Evolutionary conservation across 2,888 invertebrate genomes (phyloP), one percentile per base, ranked within the genome.

Genomic region (Phaonia tiefii): DNA sequence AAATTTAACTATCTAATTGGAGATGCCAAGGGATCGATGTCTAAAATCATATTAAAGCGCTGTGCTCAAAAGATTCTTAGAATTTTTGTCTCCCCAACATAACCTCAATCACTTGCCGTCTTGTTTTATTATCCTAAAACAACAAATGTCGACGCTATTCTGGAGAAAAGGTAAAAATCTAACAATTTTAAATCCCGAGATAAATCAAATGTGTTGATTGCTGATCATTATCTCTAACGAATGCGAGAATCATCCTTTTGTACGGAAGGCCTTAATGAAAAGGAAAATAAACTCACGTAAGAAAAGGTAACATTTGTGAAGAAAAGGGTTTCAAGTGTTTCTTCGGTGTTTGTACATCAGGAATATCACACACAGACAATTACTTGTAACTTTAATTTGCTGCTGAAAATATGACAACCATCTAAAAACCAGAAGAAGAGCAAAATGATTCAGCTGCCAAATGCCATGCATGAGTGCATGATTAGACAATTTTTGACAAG

Each of bases 161-260:
- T n/a, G 54, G 15, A 1, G 65, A 56, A 69, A 63, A 75, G 51
- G 51, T 49, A 22, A 63, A 66, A 56, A 71, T 49, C 54, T 58
- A 22, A 22, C 15, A 60, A 42, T 11, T 20, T 4, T 20, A 49
- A n/a, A 11, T 17, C 17, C 15, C 7, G 13, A 37, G 71, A 69
- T 71, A 71, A 76, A 76, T 65, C 71, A 71, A 71, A 58, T 76
- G 60, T 75, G 71, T 66, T 71, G 65, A 22, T 76, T 71, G 65
- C 54, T 56, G 76, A 76, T 76, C 58, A 46, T 44, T 66, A 76
- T 76, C 66, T 71, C 4, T 17, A 46, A 26, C 37, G 13, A 44
- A 60, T 39, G 51, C 15, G 70, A 75, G 75, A 67, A 75, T 75
- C 70, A 63, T 26, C 17, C 39, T 37, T 37, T 26, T 58, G 17